phyloP scores from a whole-genome alignment of 2,888 invertebrate species.

The Dryomyza anilis region DNA sequence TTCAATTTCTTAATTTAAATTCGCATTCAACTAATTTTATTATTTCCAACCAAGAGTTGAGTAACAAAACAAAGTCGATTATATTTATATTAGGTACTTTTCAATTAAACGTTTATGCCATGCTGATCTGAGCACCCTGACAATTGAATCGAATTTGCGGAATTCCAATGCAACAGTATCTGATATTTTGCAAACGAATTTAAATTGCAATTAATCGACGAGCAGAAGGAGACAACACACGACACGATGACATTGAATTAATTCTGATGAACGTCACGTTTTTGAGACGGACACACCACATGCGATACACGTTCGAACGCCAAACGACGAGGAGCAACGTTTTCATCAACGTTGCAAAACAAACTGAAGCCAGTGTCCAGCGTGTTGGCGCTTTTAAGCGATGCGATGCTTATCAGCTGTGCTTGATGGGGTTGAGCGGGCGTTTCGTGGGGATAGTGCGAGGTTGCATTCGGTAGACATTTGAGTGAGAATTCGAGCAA shows the following conservation, averaged over 20 bases:
- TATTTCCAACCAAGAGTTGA: no score
- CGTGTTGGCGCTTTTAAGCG: not conserved
- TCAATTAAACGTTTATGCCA: no score
- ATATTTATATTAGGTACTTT: no score
- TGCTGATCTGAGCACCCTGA: not conserved
- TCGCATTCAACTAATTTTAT: no score
- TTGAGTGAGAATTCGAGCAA: no score
- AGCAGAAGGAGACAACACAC: no score
- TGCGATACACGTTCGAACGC: not conserved
- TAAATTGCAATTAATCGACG: not conserved
- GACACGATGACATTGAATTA: conserved; percentile 10
- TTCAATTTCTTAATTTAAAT: no score
- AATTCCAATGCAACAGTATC: not conserved
- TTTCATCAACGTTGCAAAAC: not conserved
- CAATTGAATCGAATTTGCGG: not conserved
- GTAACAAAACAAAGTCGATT: no score
- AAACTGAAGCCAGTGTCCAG: conserved; percentile 4
- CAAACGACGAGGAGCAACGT: not conserved
- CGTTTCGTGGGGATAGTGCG: not conserved
- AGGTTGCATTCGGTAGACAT: no score
- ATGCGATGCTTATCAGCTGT: conserved; percentile 2
- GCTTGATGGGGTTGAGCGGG: not conserved
- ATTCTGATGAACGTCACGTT: no score
- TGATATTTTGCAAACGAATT: not conserved
- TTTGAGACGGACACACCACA: no score